phyloP scores from a whole-genome alignment of 2,888 invertebrate genomes.

The Mesoligia furuncula region DNA sequence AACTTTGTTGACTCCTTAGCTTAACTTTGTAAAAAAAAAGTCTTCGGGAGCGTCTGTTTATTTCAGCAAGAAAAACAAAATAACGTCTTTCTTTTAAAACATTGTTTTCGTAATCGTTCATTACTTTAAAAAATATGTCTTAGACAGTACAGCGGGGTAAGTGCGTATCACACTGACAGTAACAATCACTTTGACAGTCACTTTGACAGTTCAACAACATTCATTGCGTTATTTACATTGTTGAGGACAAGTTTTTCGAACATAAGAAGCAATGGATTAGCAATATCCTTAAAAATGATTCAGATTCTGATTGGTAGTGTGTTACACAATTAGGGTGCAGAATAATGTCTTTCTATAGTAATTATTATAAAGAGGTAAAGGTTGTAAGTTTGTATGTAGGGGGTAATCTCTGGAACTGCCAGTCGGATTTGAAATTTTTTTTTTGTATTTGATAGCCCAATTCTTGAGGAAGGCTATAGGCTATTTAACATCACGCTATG shows the following conservation, averaged over 20 bases:
- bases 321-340: not conserved
- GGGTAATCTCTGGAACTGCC: no score
- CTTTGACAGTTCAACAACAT: not conserved
- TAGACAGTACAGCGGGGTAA: not conserved
- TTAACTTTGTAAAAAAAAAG: conserved; percentile 30
- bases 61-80: conserved; percentile 13
- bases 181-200: not conserved
- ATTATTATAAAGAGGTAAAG: no score
- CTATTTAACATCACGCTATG: no score
- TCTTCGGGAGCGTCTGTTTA: conserved; percentile 19
- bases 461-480: no score
- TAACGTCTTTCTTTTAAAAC: not conserved
- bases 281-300: not conserved
- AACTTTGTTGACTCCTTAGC: conserved; percentile 42
- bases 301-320: not conserved
- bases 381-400: no score
- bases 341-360: not conserved
- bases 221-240: not conserved
- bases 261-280: not conserved
- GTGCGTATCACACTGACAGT: not conserved
- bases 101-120: not conserved
- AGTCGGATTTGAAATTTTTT: no score
- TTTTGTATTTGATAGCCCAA: no score
- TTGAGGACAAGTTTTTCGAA: not conserved
- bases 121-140: not conserved